Evolutionary conservation across 2,888 invertebrate species (phyloP).

Genomic region (Drosophila buzzatii): DNA sequence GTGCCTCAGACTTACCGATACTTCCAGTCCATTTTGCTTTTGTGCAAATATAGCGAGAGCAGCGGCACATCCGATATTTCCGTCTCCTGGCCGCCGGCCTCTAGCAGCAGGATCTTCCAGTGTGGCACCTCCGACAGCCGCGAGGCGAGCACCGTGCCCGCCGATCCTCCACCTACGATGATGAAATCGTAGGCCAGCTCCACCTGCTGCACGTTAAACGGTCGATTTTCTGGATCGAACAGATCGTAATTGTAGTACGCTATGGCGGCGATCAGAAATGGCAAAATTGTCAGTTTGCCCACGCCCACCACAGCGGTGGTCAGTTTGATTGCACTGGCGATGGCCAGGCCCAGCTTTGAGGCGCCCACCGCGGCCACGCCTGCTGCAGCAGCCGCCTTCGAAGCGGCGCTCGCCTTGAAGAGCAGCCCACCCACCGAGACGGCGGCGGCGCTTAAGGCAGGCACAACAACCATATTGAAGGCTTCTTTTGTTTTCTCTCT

Average conservation of each 20-base stretch:
- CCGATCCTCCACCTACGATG: constrained; percentile 93
- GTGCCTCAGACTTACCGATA: constrained; percentile 88
- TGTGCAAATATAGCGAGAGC: constrained; percentile 94
- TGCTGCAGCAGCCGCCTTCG: constrained; percentile 80
- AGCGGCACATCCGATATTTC: constrained; percentile 95
- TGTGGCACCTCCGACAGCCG: constrained; percentile 91
- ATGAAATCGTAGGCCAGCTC: constrained; percentile 92
- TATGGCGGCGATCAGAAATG: constrained; percentile 90
- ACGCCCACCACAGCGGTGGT: constrained; percentile 90
- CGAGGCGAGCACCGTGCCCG: constrained; percentile 93
- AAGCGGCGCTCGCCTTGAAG: constrained; percentile 84
- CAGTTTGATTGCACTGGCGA: constrained; percentile 89
- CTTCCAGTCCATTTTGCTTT: constrained; percentile 96
- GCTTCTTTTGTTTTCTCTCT: not conserved
- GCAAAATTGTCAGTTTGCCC: constrained; percentile 91
- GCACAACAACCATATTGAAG: constrained; percentile 76
- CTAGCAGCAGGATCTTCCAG: constrained; percentile 92
- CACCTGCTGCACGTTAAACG: constrained; percentile 89
- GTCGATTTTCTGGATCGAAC: constrained; percentile 93
- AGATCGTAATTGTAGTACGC: constrained; percentile 94
- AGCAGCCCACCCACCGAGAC: constrained; percentile 82
- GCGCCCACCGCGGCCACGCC: constrained; percentile 85
- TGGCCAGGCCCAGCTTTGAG: constrained; percentile 82
- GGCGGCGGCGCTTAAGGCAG: constrained; percentile 81
- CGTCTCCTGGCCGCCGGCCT: constrained; percentile 95